Base-by-base conservation (phyloP, 2,888 invertebrate species). In the Drosophila pseudotalamancana region DNA sequence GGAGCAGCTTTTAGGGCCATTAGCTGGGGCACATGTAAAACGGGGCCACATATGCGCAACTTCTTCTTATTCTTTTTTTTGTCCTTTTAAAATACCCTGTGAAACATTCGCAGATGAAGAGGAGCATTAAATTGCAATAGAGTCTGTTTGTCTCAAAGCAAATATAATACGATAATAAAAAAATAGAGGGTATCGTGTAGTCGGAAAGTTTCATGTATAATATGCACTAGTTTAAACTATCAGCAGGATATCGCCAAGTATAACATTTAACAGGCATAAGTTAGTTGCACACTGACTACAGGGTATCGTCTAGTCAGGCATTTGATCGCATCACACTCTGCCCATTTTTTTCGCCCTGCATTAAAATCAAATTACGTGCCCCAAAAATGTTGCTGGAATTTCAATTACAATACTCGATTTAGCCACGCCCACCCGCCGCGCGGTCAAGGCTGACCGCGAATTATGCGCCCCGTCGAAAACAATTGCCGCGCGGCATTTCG, bases 361-460 rank as follows among this genome's bases (percentile, higher is more conserved):
- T 83, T 77, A 77, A 83, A 77, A 77, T 79, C 77, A 64, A 77
- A 77, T 77, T 77, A 77, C 83, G 37, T 50, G 61, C 46, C n/a
- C 50, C 42, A 57, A 71, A 67, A 79, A 76, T 79, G 51, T 62
- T 50, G 55, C 61, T 51, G 83, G 72, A 77, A 83, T 83, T 77
- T 79, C 77, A 77, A 83, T 77, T 83, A 79, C 80, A 79, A 79
- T 83, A 56, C 59, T 42, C 57, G 39, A 63, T 54, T 74, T 45
- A 35, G 35, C 31, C 34, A 14, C 42, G 50, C 11, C n/a, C 32
- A 27, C 29, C 19, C 37, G 50, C 8, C 9, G 23, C 23, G 35
- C 48, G 45, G 51, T 68, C 53, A 54, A 27, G 31, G 34, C 9
- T 25, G 11, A 55, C 67, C 64, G 63, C 71, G 63, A 61, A 66